Conservation (phyloP, 1,140 invertebrate species). For the Oppia nitens region DNA sequence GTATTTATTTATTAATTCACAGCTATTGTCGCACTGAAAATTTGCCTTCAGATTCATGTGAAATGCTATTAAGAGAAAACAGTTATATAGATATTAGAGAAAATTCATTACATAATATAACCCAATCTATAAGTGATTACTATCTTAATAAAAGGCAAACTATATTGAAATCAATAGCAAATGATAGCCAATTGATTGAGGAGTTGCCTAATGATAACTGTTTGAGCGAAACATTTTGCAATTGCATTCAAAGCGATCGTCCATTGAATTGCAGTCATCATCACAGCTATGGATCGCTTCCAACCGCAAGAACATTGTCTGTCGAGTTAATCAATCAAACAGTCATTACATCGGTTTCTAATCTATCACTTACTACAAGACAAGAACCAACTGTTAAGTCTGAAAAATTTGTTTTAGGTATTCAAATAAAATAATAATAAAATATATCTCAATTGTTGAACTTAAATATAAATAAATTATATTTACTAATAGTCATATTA, state of each 20-base stretch:
- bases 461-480: too few relatives aligned
- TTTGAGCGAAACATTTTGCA: not conserved
- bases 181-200: too few relatives aligned
- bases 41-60: conserved; percentile 5
- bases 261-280: not conserved
- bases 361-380: conserved; percentile 7
- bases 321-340: conserved; percentile 20
- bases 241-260: not conserved
- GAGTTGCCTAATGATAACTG: not conserved
- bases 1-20: not conserved
- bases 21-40: not conserved
- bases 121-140: not conserved
- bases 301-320: not conserved
- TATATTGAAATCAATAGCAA: not conserved
- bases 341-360: conserved; percentile 17
- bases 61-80: conserved; percentile 1
- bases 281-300: not conserved
- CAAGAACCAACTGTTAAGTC: conserved; percentile 15
- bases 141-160: not conserved
- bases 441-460: too few relatives aligned
- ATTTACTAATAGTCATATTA: not conserved
- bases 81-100: not conserved
- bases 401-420: not conserved
- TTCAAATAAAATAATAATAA: too few relatives aligned
- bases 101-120: not conserved